Conservation (phyloP, 2,888 invertebrate species). For the Pilophorus perplexus region DNA sequence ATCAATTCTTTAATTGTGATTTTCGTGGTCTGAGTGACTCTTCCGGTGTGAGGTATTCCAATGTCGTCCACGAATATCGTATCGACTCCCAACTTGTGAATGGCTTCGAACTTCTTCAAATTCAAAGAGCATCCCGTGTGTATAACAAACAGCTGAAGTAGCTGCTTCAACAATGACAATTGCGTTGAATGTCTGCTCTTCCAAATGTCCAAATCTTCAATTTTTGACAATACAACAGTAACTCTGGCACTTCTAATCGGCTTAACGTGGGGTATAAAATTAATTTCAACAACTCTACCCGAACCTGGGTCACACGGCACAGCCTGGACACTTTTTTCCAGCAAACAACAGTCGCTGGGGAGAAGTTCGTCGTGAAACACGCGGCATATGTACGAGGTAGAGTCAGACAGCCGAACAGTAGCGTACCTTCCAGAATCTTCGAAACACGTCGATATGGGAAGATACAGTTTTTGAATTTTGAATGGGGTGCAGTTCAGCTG, state of each 20-base stretch:
- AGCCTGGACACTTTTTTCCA: constrained; percentile 47
- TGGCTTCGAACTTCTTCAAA: constrained; percentile 45
- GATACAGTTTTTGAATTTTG: constrained; percentile 37
- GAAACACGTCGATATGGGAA: constrained; percentile 9
- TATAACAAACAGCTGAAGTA: constrained; percentile 50
- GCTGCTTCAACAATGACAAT: constrained; percentile 46
- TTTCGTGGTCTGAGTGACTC: constrained; percentile 47
- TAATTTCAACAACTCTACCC: constrained; percentile 31
- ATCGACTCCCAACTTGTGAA: constrained; percentile 47
- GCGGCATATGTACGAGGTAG: constrained; percentile 45
- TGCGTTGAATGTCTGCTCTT: constrained; percentile 38
- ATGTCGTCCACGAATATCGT: constrained; percentile 48
- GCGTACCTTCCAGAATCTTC: constrained; percentile 44
- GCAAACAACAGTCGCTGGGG: constrained; percentile 43
- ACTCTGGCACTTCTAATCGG: constrained; percentile 46
- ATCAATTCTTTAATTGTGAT: constrained; percentile 47
- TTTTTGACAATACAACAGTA: constrained; percentile 46
- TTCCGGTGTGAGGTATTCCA: constrained; percentile 46
- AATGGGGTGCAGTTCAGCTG: constrained; percentile 20
- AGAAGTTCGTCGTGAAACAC: constrained; percentile 44
- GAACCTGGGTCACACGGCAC: constrained; percentile 5
- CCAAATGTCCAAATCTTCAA: constrained; percentile 44
- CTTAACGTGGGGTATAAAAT: constrained; percentile 43
- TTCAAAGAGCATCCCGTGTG: constrained; percentile 47
- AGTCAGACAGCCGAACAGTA: constrained; percentile 34